phyloP scores from a whole-genome alignment of 2,113 vertebrate genomes.

The Xenopus borealis region DNA sequence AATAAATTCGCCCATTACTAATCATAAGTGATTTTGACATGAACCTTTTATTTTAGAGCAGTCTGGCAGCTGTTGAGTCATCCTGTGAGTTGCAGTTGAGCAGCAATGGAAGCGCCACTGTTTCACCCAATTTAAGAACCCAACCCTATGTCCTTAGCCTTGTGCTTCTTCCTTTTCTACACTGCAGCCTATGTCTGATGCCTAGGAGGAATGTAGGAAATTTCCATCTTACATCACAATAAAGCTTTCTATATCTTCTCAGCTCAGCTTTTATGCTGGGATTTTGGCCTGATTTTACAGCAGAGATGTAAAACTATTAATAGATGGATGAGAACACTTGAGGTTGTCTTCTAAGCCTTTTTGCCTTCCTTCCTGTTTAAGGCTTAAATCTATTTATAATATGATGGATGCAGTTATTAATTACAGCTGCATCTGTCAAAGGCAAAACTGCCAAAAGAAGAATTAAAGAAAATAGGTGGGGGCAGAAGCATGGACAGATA shows the following conservation, averaged over 20 bases:
- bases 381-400: conserved; percentile 42
- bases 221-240: background rate
- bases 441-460: conserved; percentile 21
- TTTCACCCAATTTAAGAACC: too few species aligned
- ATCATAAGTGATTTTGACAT: too few species aligned
- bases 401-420: conserved; percentile 39
- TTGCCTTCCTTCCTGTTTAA: conserved; percentile 33
- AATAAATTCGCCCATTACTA: too few species aligned
- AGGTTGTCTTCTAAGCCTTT: conserved; percentile 31
- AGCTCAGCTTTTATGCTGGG: too few species aligned
- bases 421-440: conserved; percentile 21
- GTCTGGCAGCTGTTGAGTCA: too few species aligned
- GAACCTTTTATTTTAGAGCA: too few species aligned
- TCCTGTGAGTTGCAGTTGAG: too few species aligned
- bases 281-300: background rate
- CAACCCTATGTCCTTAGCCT: too few species aligned
- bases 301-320: background rate
- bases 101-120: too few species aligned
- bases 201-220: background rate
- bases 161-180: too few species aligned
- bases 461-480: background rate
- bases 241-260: background rate
- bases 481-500: background rate
- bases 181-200: background rate
- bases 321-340: conserved; percentile 17